Base-by-base conservation (phyloP, 2,797 vertebrate genomes). In the Aselliscus stoliczkanus region DNA sequence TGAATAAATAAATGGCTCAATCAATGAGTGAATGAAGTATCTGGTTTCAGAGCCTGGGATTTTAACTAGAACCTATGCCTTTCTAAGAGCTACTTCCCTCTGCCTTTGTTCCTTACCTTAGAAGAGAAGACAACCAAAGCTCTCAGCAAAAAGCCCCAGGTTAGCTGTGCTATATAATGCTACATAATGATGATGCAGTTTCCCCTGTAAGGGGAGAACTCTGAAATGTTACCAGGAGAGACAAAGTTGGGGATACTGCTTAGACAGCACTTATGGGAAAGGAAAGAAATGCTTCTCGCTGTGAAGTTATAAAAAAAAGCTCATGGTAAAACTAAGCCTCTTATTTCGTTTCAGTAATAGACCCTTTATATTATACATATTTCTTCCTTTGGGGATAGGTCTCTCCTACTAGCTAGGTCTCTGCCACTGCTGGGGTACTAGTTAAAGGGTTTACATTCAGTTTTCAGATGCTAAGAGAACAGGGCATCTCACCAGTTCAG, bases 401-500 rank as follows among this genome's bases (percentile, higher is more conserved):
- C 9, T 90, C 7, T 83, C 13, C 2, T 47, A 23, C 8, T 34
- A 76, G 23, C 13, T 70, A 5, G 25, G 2, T 70, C 44, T 92
- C 52, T 80, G 67, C n/a, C 34, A 37, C 1, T 11, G 23, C 21
- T 64, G 23, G 44, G 10, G 4, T 56, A 21, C 37, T 62, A n/a
- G 20, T 21, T 79, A 52, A 79, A 88, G 14, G 25, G 25, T 88
- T 91, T 94, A 87, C 69, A 77, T 50, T 75, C 62, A 92, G 31
- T n/a, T 47, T 85, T 31, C 58, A 52, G 9, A 20, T 76, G 20
- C 13, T 72, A 67, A 85, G 31, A 92, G 29, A 42, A 62, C 18
- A 76, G 90, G 70, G 64, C 82, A 54, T 90, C 21, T 93, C 34
- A 70, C n/a, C 39, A 29, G 56, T 70, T 72, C 86, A 97, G 90